These are phyloP conservation scores for Elachura formosa DNA, from an alignment of 2,113 vertebrate species.

Conservation along the genomic window DNA sequence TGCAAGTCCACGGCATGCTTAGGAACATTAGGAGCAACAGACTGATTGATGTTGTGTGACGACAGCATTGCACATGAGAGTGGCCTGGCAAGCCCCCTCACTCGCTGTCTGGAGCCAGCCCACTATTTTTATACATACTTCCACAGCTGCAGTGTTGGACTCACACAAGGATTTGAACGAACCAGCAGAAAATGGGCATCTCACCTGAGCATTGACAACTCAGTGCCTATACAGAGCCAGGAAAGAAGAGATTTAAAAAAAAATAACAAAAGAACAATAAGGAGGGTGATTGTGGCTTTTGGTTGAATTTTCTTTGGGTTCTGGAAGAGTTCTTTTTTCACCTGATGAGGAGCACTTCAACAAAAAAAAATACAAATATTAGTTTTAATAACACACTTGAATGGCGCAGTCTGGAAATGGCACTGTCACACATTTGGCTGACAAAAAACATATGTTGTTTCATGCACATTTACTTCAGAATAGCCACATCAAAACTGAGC, in stretches of 20 bases:
- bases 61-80: not conserved
- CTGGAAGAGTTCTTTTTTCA: slow-evolving; percentile 56
- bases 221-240: not conserved
- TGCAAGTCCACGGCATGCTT: not conserved
- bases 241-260: not conserved
- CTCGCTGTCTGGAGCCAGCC: not conserved
- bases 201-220: not conserved
- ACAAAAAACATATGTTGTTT: slow-evolving; percentile 39
- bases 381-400: slow-evolving; percentile 42
- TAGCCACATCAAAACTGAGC: slow-evolving; percentile 64
- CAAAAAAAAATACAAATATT: slow-evolving; percentile 54
- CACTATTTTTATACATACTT: not conserved
- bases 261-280: not conserved
- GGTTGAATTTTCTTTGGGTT: slow-evolving; percentile 12
- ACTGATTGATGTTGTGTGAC: not conserved
- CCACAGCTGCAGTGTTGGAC: not conserved
- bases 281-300: not conserved
- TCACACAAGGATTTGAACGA: not conserved
- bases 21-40: not conserved
- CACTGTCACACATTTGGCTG: slow-evolving; percentile 41
- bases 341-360: slow-evolving; percentile 40
- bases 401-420: slow-evolving; percentile 31
- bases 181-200: slow-evolving; percentile 3
- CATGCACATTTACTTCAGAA: slow-evolving; percentile 59
- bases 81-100: not conserved